Conservation (phyloP, 2,888 invertebrate species). For the Netelia virgata region DNA sequence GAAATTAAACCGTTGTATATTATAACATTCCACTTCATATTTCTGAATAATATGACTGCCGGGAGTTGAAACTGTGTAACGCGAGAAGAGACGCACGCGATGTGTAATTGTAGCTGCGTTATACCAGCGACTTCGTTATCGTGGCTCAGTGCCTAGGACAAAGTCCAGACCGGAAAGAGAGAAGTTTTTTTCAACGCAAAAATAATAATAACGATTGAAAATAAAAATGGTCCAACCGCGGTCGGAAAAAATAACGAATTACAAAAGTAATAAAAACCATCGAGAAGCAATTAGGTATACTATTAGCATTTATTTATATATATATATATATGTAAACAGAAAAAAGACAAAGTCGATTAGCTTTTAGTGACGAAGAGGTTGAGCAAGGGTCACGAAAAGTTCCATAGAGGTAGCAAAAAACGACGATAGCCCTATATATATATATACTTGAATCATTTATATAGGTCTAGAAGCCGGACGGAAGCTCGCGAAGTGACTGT, state of each 20-base stretch:
- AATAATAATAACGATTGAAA: background rate
- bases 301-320: background rate
- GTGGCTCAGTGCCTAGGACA: slow-evolving; percentile 23
- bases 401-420: slow-evolving; percentile 21
- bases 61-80: slow-evolving; percentile 8
- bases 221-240: no score
- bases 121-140: slow-evolving; percentile 24
- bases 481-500: slow-evolving; percentile 35
- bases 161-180: slow-evolving; percentile 28
- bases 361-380: no score
- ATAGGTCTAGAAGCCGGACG: background rate
- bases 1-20: background rate
- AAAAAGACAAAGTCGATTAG: no score
- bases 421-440: background rate
- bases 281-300: background rate
- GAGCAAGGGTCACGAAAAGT: slow-evolving; percentile 31
- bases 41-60: slow-evolving; percentile 29
- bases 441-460: slow-evolving; percentile 2
- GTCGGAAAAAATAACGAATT: background rate
- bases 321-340: background rate
- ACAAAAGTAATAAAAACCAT: background rate
- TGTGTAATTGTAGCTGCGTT: slow-evolving; percentile 38
- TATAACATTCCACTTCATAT: slow-evolving; percentile 12
- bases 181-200: slow-evolving; percentile 2
- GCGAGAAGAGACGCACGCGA: slow-evolving; percentile 9